Conservation (phyloP, 2,113 vertebrate species). For the Corythoichthys haematopterus region DNA sequence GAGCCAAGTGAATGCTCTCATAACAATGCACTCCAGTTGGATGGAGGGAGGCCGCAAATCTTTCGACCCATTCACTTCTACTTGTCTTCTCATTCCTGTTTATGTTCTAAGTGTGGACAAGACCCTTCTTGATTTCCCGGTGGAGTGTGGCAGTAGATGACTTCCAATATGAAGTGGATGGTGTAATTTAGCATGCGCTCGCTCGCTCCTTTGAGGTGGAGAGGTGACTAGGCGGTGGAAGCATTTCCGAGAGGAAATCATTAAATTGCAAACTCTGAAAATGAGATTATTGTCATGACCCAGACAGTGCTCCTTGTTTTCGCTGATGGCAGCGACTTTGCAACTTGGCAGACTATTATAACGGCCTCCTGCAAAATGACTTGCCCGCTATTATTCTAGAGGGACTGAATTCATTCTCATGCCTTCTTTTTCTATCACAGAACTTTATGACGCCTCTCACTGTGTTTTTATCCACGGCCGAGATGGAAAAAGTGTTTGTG, state of each 20-base stretch:
- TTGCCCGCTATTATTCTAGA: slow-evolving; percentile 31
- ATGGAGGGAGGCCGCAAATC: slow-evolving; percentile 4
- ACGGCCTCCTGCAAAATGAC: slow-evolving; percentile 44
- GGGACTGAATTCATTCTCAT: slow-evolving; percentile 25
- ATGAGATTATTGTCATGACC: slow-evolving; percentile 59
- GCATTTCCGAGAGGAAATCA: slow-evolving; percentile 51
- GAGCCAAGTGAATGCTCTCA: background rate
- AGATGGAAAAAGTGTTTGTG: slow-evolving; percentile 89
- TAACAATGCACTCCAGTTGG: background rate
- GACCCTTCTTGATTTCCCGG: slow-evolving; percentile 53
- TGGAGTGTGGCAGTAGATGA: slow-evolving; percentile 41
- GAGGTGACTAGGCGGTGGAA: slow-evolving; percentile 28
- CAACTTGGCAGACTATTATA: slow-evolving; percentile 29
- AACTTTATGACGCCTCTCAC: slow-evolving; percentile 91
- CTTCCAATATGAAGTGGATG: slow-evolving; percentile 53
- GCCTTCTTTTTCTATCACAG: slow-evolving; percentile 67
- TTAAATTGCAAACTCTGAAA: slow-evolving; percentile 61
- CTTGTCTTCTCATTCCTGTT: slow-evolving; percentile 35
- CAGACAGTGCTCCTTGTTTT: slow-evolving; percentile 52
- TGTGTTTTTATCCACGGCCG: slow-evolving; percentile 78
- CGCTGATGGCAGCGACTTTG: slow-evolving; percentile 53
- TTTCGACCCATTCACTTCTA: slow-evolving; percentile 4
- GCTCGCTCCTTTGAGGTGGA: slow-evolving; percentile 38
- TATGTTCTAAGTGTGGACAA: slow-evolving; percentile 29
- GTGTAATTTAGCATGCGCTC: slow-evolving; percentile 43